Base-by-base conservation (phyloP, 2,888 invertebrate species). In the Adelognathus sp. region DNA sequence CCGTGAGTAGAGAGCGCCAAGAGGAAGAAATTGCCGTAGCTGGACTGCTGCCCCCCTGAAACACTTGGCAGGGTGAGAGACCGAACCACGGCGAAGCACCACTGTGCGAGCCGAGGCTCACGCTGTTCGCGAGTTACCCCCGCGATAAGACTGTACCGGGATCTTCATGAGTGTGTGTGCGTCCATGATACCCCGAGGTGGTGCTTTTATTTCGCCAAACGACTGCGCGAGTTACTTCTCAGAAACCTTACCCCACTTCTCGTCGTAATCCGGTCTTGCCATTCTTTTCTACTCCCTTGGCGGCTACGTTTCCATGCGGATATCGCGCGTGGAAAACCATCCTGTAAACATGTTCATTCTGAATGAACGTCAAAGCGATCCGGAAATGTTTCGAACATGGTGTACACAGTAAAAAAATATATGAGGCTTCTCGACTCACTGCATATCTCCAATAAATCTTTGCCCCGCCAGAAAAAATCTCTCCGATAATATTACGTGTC, bases 1-100 rank as follows among this genome's bases (percentile, higher is more conserved):
- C 36, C 9, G n/a, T 3, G 46, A 21, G 21, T 3, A 21, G 14
- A 39, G 31, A 14, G 16, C n/a, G n/a, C n/a, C n/a, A 39, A 50
- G 36, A 74, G 50, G 60, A 66, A 58, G 46, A 27, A n/a, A 74
- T 60, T 36, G 36, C 50, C 11, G 27, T n/a, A n/a, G 41, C 18
- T 3, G 33, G 18, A 50, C 29, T 21, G 46, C 36, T 44, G 39
- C 73, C 9, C 24, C 21, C 46, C n/a, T n/a, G n/a, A n/a, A n/a
- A n/a, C n/a, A n/a, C n/a, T n/a, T n/a, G 2, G 46, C 41, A 52
- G 27, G 46, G 16, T n/a, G 1, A 52, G 29, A 33, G 41, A n/a
- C n/a, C 11, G 11, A 50, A 21, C 6, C 5, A 11, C 24, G 21
- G 11, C 9, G 11, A 50, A 50, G 50, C 24, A 50, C 50, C 50